Base-by-base conservation (phyloP, 2,113 vertebrate species). In the Chloropsis hardwickii region DNA sequence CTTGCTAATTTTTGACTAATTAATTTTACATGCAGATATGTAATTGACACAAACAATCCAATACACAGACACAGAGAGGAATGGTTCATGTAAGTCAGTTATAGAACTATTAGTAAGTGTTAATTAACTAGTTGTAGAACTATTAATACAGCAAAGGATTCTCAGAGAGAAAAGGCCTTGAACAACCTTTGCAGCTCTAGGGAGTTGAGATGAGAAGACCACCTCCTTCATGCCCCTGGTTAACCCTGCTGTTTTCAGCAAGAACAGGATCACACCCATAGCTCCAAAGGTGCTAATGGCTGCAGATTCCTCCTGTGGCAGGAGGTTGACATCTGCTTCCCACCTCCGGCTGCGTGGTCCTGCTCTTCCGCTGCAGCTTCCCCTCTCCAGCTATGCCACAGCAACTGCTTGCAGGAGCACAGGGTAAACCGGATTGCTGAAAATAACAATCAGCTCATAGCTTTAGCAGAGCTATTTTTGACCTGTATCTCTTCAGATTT, bases 301-400 rank as follows among this genome's bases (percentile, higher is more conserved):
- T 81, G 45, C 40, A 57, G 69, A 48, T 6, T 5, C 72, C 31
- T 54, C 82, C 45, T 35, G 20, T 13, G 77, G 45, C 50, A 27
- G 31, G 37, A 40, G 2, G 0, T 3, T 51, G 90, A 37, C 33
- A 60, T 31, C 93, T 71, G 56, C 65, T 22, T 48, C 82, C 88
- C 89, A 44, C 93, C 92, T 56, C 88, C 60, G 28, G 28, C 50
- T 83, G 95, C 39, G 64, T 90, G 92, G 82, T 83, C 54, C 88
- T 7, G 29, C 47, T 44, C 76, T 96, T 97, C 95, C 82, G 39
- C 71, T 9, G 35, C 64, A 7, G 57, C 50, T 51, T 50, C 39
- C 37, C 28, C 5, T 31, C 70, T n/a, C 54, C 81, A 42, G 77
- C 50, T 60, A 17, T 48, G 58, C 57, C 79, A 11, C 62, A 82